Conservation (phyloP, 2,113 vertebrate species). For the Tricholaema leucomelas region DNA sequence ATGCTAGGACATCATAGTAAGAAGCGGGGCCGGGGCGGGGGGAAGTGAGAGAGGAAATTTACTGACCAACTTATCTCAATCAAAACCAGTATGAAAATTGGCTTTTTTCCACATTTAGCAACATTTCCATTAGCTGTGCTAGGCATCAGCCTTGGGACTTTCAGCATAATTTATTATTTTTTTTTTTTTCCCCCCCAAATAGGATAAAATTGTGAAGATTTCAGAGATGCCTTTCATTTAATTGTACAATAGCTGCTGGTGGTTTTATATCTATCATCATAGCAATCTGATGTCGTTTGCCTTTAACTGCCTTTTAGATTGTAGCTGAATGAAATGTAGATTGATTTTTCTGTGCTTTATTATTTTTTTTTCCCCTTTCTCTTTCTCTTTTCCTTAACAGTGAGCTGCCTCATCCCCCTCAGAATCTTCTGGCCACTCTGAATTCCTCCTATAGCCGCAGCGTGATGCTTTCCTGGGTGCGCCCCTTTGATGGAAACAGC, state of each 20-base stretch:
- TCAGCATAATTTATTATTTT: not conserved
- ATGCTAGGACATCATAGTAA: not conserved
- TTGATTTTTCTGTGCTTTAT: not conserved
- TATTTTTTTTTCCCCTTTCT: not conserved
- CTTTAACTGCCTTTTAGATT: not conserved
- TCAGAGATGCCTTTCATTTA: not conserved
- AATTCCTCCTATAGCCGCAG: conserved; percentile 82
- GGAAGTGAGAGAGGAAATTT: conserved; percentile 20
- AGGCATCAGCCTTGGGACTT: not conserved
- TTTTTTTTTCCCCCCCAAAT: not conserved
- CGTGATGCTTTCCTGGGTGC: conserved; percentile 90
- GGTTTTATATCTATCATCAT: not conserved
- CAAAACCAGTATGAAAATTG: not conserved
- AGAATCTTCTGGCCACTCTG: conserved; percentile 87
- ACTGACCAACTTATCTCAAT: conserved; percentile 40
- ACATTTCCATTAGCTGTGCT: not conserved
- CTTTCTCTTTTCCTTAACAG: conserved; percentile 58
- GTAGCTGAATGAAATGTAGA: not conserved
- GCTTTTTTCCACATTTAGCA: not conserved
- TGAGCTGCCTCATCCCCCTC: conserved; percentile 92
- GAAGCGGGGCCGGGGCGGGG: not conserved
- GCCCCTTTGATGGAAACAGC: conserved; percentile 95
- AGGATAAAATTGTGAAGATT: not conserved
- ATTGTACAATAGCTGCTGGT: not conserved
- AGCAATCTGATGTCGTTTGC: rapidly evolving